Conservation (phyloP, 2,888 invertebrate species). For the Nematopogon swammerdamellus region DNA sequence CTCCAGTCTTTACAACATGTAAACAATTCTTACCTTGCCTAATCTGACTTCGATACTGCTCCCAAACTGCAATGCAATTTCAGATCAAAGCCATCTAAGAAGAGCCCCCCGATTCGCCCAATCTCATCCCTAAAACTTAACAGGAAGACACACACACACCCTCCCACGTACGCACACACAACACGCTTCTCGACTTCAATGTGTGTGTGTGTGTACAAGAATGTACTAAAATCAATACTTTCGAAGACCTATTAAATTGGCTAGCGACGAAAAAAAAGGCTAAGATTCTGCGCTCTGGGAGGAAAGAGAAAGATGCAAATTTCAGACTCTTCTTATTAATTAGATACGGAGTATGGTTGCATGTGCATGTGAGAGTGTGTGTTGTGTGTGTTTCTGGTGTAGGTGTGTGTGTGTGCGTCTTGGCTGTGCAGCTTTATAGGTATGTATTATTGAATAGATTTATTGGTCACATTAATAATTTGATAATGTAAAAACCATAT, state of each 20-base stretch:
- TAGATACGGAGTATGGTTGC: not conserved
- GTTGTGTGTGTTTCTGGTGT: too few species aligned
- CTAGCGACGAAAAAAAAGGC: slow-evolving; percentile 8
- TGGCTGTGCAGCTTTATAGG: too few species aligned
- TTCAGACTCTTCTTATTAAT: not conserved
- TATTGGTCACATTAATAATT: too few species aligned
- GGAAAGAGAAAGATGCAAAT: not conserved
- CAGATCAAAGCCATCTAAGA: too few species aligned
- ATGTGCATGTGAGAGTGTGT: not conserved
- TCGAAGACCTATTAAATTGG: slow-evolving; percentile 48
- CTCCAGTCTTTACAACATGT: too few species aligned
- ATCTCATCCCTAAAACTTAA: not conserved
- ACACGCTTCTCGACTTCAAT: not conserved
- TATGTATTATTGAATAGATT: too few species aligned
- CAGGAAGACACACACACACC: not conserved
- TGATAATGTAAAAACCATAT: too few species aligned
- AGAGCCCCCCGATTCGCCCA: not conserved
- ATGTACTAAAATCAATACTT: slow-evolving; percentile 52
- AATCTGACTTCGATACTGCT: too few species aligned
- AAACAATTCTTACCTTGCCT: too few species aligned
- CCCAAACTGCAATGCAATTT: too few species aligned
- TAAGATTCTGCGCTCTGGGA: not conserved
- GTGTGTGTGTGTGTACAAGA: slow-evolving; percentile 38
- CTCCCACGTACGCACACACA: not conserved
- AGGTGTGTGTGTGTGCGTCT: too few species aligned